A percentile compares a stretch with the other conserved stretches of the same genome.
These are phyloP conservation scores for Heterodera schachtii DNA, from an alignment of 1,140 invertebrate genomes.

Conservation along the genomic window DNA sequence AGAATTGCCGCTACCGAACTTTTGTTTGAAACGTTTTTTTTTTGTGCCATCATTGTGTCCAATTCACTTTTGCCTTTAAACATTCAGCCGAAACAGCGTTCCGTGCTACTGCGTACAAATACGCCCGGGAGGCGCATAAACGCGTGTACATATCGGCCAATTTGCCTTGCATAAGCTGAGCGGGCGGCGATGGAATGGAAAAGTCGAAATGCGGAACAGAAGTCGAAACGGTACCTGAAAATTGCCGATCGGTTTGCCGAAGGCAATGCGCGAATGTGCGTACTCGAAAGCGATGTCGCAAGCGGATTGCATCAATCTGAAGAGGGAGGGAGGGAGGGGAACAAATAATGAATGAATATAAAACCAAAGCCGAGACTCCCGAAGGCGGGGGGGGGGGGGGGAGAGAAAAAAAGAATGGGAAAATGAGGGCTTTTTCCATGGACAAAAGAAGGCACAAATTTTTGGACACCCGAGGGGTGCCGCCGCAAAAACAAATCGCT, in stretches of 20 bases:
- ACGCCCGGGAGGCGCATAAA: slow-evolving; percentile 81
- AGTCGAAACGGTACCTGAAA: slow-evolving; percentile 77
- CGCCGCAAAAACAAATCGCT: slow-evolving; percentile 83
- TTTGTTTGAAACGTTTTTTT: not conserved
- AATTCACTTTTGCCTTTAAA: slow-evolving; percentile 1
- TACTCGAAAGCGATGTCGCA: slow-evolving; percentile 93
- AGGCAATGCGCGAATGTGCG: slow-evolving; percentile 89
- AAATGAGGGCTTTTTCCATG: slow-evolving; percentile 40
- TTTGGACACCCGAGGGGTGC: slow-evolving; percentile 80
- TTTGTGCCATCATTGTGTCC: not conserved
- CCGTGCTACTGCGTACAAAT: slow-evolving; percentile 86
- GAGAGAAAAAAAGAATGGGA: not conserved
- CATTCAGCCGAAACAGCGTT: slow-evolving; percentile 68
- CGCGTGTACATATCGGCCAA: slow-evolving; percentile 96
- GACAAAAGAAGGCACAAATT: too few species aligned
- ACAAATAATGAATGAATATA: too few species aligned
- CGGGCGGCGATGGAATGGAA: too few species aligned
- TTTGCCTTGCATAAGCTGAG: slow-evolving; percentile 79
- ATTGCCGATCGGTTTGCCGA: slow-evolving; percentile 83
- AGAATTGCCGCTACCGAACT: slow-evolving; percentile 88
- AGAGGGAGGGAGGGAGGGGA: too few species aligned
- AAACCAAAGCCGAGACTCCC: too few species aligned
- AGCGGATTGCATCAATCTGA: slow-evolving; percentile 86
- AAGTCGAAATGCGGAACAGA: too few species aligned
- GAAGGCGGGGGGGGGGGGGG: slow-evolving; percentile 30